Base-by-base conservation (phyloP, 1,140 invertebrate species). In the Mactra quadrangularis region DNA sequence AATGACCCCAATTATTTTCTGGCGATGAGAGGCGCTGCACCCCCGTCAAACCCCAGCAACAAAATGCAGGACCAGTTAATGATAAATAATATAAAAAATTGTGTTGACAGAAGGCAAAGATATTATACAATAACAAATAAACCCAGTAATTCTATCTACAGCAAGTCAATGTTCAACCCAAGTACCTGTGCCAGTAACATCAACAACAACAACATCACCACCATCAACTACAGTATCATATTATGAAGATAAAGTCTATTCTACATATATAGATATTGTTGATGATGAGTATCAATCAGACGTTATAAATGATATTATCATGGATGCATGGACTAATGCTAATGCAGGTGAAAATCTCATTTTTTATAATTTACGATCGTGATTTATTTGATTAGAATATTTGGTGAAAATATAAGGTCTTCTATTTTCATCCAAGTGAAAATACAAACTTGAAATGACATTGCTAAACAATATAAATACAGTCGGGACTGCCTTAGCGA, bases 331-430 rank as follows among this genome's bases (percentile, higher is more conserved):
- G 78, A 60, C 45, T 59, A 27, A 35, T n/a, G 64, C 77, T 41
- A 81, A 81, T 59, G 31, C 55, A n/a, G 53, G 77, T 78, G 66
- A 33, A 55, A 19, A n/a, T n/a, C n/a, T n/a, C n/a, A n/a, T 50
- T 50, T 50, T 50, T 13, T n/a, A n/a, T 50, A 50, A 50, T n/a
- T 50, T n/a, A 50, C 47, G 11, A 13, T n/a, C 11, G n/a, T 50
- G 11, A 50, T 50, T 50, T 13, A 50, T 50, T 50, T 50, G 47
- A 11, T 50, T 50, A 50, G 1, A 53, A 53, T 11, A 9, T n/a
- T 25, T 3, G 50, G 2, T n/a, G 50, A 1, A 11, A 53, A n/a
- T 53, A n/a, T 53, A 53, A n/a, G 9, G 25, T 53, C 25, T n/a
- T n/a, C n/a, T n/a, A n/a, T n/a, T n/a, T n/a, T n/a, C n/a, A n/a